These are phyloP conservation scores for Agriopis leucophaearia DNA, from an alignment of 2,888 invertebrate species.

Conservation along the genomic window DNA sequence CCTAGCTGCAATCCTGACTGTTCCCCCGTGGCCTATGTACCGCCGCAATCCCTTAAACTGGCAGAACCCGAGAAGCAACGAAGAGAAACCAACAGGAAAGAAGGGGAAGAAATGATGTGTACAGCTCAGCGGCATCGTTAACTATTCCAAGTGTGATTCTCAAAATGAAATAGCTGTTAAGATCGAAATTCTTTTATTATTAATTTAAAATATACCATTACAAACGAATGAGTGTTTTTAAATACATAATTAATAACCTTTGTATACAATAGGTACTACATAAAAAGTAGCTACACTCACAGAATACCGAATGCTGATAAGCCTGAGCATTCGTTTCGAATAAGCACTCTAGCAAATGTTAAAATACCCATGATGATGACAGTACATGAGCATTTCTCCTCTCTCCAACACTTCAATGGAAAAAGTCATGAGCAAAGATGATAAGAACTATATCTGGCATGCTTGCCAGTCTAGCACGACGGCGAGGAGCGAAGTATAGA, in stretches of 20 bases:
- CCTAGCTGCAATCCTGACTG: constrained; percentile 93
- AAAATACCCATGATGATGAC: no score
- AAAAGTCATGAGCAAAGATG: no score
- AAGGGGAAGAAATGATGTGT: constrained; percentile 82
- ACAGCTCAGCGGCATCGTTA: neutral
- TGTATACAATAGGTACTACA: neutral
- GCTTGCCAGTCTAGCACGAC: no score
- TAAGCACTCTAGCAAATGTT: no score
- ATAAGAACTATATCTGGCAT: no score
- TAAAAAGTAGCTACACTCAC: no score
- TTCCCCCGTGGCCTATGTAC: constrained; percentile 99
- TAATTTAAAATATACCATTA: constrained; percentile 21
- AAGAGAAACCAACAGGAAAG: constrained; percentile 80
- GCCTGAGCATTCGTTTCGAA: no score
- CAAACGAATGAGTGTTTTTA: constrained; percentile 15
- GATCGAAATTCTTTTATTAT: constrained; percentile 35
- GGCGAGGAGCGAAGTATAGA: no score
- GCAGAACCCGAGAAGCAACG: constrained; percentile 90
- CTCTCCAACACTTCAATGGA: no score
- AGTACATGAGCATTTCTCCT: no score
- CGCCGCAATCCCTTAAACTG: constrained; percentile 94
- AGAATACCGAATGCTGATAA: no score
- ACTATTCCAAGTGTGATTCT: constrained; percentile 33
- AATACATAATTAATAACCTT: neutral
- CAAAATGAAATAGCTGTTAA: constrained; percentile 39